phyloP scores from a whole-genome alignment of 2,797 vertebrate species.

The Peromyscus eremicus region DNA sequence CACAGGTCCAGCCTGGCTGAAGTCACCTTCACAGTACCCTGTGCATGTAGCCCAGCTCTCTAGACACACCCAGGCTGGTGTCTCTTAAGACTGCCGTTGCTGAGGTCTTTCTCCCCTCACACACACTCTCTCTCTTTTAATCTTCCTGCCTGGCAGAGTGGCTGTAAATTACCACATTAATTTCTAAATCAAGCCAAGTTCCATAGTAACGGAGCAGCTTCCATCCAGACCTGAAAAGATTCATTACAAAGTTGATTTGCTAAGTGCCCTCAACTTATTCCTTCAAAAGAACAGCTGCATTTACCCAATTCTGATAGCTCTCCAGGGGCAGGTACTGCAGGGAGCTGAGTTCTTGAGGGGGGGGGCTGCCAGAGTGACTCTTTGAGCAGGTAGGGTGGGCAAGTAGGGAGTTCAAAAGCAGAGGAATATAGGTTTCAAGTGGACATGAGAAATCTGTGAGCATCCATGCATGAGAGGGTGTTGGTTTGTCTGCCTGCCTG shows the following conservation, averaged over 20 bases:
- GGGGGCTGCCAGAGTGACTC: neutral
- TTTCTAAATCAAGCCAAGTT: constrained; percentile 87
- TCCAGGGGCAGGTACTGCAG: constrained; percentile 66
- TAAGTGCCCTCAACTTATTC: constrained; percentile 85
- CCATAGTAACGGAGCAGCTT: constrained; percentile 85
- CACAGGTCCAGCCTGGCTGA: neutral
- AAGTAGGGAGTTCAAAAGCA: neutral
- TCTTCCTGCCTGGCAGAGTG: constrained; percentile 82
- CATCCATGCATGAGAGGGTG: too few relatives aligned
- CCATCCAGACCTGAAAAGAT: constrained; percentile 87
- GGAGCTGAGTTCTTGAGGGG: constrained; percentile 70
- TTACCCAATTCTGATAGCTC: constrained; percentile 83
- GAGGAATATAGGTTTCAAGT: neutral
- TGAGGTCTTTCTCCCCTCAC: neutral
- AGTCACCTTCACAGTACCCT: too few relatives aligned
- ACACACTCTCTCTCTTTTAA: constrained; percentile 48
- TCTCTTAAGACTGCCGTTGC: neutral
- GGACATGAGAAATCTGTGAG: neutral
- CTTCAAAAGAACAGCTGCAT: constrained; percentile 84
- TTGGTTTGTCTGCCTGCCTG: neutral
- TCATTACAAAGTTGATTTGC: constrained; percentile 87
- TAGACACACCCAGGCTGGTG: neutral
- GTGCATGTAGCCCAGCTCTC: neutral
- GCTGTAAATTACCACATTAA: constrained; percentile 88
- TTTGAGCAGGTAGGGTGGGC: neutral